These are phyloP conservation scores for Phania funesta DNA, from an alignment of 2,888 invertebrate genomes.

Conservation along the genomic window DNA sequence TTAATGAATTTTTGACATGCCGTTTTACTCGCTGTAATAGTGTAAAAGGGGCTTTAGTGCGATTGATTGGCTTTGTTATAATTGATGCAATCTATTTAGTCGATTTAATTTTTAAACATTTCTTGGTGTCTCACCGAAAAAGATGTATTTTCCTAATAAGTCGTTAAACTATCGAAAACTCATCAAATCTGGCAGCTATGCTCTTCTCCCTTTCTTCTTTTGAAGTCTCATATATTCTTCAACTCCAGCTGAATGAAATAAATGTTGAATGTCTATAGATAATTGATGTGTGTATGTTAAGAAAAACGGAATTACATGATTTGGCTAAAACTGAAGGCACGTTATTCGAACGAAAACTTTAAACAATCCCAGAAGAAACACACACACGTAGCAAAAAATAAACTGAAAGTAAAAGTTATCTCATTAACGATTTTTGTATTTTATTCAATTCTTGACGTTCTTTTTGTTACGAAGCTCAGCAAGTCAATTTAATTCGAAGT, in stretches of 20 bases:
- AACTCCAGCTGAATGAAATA: not conserved
- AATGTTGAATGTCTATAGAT: conserved; percentile 21
- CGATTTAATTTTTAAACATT: too few relatives aligned
- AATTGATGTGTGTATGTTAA: conserved; percentile 49
- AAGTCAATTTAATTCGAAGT: conserved; percentile 45
- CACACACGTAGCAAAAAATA: conserved; percentile 13
- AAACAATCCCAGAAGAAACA: not conserved
- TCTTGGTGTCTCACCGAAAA: too few relatives aligned
- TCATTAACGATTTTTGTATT: conserved; percentile 40
- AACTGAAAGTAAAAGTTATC: conserved; percentile 41
- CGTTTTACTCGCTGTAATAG: too few relatives aligned
- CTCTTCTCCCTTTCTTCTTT: too few relatives aligned
- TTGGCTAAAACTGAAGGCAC: conserved; percentile 24
- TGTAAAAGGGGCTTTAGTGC: too few relatives aligned
- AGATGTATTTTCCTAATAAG: too few relatives aligned
- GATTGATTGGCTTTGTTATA: too few relatives aligned
- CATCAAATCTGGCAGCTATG: too few relatives aligned
- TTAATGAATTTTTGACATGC: too few relatives aligned
- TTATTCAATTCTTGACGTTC: conserved; percentile 3
- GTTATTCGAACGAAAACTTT: conserved; percentile 5
- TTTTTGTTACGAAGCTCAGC: not conserved
- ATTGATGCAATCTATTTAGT: too few relatives aligned
- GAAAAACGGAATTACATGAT: conserved; percentile 28
- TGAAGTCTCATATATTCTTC: too few relatives aligned
- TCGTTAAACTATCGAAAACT: too few relatives aligned